Evolutionary conservation across 2,113 vertebrate genomes (phyloP).

Genomic region (Nerophis lumbriciformis): DNA sequence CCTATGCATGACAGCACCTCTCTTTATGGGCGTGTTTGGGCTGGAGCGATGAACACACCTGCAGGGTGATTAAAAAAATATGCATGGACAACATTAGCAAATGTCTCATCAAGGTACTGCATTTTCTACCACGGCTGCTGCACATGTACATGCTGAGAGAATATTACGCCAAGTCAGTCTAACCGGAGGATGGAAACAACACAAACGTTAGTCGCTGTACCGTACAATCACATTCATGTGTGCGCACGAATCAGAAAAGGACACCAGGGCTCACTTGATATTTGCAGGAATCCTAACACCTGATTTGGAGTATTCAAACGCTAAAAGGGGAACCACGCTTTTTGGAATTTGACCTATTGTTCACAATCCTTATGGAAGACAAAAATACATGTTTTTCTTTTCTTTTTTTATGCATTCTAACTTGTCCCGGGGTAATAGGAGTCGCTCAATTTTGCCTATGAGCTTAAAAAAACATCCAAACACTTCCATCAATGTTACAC

Average conservation of each 20-base stretch:
- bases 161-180: constrained; percentile 31
- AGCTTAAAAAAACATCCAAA: no score
- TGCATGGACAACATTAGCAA: neutral
- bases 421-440: no score
- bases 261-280: neutral
- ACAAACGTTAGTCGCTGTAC: constrained; percentile 17
- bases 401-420: no score
- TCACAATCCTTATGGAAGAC: no score
- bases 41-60: constrained; percentile 1
- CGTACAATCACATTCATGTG: constrained; percentile 13
- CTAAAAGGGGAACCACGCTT: no score
- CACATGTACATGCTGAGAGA: constrained; percentile 11
- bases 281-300: neutral
- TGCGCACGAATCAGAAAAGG: constrained; percentile 25
- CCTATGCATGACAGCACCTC: neutral
- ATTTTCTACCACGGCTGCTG: constrained; percentile 3
- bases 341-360: no score
- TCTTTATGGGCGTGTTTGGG: neutral
- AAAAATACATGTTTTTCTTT: no score
- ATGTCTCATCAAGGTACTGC: constrained; percentile 6
- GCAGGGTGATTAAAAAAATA: neutral
- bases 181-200: constrained; percentile 56
- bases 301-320: neutral
- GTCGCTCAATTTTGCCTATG: no score
- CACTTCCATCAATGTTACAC: no score